phyloP scores from a whole-genome alignment of 2,888 invertebrate species.

The Drosophila pseudotakahashii region DNA sequence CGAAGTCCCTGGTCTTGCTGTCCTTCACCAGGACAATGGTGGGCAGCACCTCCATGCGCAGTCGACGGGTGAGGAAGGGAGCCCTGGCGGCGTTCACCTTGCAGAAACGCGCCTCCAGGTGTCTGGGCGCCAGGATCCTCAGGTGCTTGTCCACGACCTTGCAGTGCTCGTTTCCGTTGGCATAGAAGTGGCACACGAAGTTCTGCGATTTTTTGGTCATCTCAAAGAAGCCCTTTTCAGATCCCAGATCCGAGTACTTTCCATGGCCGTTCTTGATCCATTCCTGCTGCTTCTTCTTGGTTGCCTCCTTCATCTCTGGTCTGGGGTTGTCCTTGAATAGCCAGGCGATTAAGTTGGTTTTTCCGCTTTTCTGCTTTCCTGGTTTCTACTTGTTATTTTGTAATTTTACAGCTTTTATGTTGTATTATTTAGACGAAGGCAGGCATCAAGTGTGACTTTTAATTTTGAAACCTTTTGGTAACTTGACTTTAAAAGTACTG shows the following conservation, averaged over 20 bases:
- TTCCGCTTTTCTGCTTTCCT: no score
- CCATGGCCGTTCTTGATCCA: constrained; percentile 89
- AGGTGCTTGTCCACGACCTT: constrained; percentile 97
- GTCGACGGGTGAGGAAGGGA: constrained; percentile 93
- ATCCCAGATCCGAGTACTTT: constrained; percentile 91
- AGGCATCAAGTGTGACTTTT: no score
- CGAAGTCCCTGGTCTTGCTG: constrained; percentile 95
- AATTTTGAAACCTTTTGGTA: no score
- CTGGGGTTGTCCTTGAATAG: background rate
- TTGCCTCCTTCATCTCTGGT: background rate
- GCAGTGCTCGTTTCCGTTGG: constrained; percentile 92
- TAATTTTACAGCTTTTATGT: no score
- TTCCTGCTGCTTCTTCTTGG: background rate
- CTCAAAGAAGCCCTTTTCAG: constrained; percentile 96
- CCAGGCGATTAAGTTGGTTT: background rate
- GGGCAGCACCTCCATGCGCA: constrained; percentile 95
- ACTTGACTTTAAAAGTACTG: no score
- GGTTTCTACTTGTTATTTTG: no score
- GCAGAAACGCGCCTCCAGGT: constrained; percentile 89
- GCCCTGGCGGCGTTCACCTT: constrained; percentile 95
- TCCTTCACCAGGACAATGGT: constrained; percentile 94
- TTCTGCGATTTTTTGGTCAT: constrained; percentile 94
- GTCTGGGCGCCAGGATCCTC: constrained; percentile 92
- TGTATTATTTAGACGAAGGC: no score
- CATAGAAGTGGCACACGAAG: constrained; percentile 96